Evolutionary conservation across 2,113 vertebrate genomes (phyloP), one percentile per base, ranked within the genome.

Genomic region (Bos indicus): DNA sequence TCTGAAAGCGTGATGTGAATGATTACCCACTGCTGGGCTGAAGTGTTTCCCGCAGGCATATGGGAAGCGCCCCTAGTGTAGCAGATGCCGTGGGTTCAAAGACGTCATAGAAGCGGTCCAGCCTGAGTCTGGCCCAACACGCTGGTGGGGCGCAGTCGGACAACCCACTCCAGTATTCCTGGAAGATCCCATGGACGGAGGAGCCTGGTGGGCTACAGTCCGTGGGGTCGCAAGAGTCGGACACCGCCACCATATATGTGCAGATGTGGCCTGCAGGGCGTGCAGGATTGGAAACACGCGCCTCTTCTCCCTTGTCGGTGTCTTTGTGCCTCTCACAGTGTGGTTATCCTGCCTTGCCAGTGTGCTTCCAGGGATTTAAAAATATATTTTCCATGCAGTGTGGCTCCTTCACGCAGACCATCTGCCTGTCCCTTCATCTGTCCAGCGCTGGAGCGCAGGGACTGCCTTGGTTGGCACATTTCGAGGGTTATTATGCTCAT

Each of bases 331-430:
- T 93, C 52, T 85, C 33, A 3, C 12, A 2, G 12, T 12, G 12
- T 51, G 46, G 25, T 77, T 36, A 25, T 62, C 25, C 60, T 90
- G 74, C 48, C 7, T 1, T 4, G 28, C 36, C 26, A 85, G 4
- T 23, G 4, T 25, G 26, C 56, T 17, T 30, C 51, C 36, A 23
- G 86, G 54, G 10, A 36, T 62, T 46, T 46, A 62, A 60, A 30
- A 2, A 15, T 2, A 0, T 5, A 23, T 21, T 77, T 46, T 21
- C 12, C 13, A 0, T 16, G 16, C 30, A 25, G 11, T 0, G 6
- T 28, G 36, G n/a, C 4, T 67, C 15, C 57, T 12, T 6, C 40
- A 5, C 15, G 57, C 28, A 51, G 60, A 43, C 30, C 1, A 4
- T 6, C n/a, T 43, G 43, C 25, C 74, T 14, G 2, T 64, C 9